Percentiles rank a stretch among this genome's conserved stretches.
Conservation (phyloP, 2,113 vertebrate species). For the Periophthalmus modestus region DNA sequence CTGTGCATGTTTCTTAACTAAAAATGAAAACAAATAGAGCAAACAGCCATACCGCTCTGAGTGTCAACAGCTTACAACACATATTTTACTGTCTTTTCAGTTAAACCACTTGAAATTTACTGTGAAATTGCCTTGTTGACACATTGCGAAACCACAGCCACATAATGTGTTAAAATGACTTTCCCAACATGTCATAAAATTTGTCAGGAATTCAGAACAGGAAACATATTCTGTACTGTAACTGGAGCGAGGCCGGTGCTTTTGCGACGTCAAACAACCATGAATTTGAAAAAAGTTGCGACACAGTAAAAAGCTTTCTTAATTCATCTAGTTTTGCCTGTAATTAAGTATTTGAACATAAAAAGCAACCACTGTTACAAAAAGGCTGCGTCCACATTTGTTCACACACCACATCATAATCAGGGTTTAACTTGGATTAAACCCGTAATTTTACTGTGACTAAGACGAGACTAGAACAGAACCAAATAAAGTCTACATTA, state of each 20-base stretch:
- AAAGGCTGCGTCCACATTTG: too few species aligned
- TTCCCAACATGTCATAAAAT: slow-evolving; percentile 5
- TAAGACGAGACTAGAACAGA: too few species aligned
- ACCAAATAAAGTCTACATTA: too few species aligned
- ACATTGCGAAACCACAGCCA: slow-evolving; percentile 22
- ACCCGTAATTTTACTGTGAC: too few species aligned
- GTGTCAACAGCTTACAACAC: slow-evolving; percentile 1
- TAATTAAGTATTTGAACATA: too few species aligned
- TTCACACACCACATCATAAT: too few species aligned
- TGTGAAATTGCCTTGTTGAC: slow-evolving; percentile 15
- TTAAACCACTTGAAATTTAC: slow-evolving; percentile 7
- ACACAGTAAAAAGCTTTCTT: neutral
- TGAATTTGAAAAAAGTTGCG: neutral
- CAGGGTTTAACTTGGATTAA: too few species aligned
- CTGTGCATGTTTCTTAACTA: neutral
- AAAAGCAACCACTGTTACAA: too few species aligned
- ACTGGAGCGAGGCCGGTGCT: neutral
- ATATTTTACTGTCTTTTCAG: slow-evolving; percentile 19
- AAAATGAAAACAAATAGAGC: neutral
- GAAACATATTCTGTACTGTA: neutral
- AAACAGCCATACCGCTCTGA: neutral
- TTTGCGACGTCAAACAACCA: neutral
- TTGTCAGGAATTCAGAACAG: neutral
- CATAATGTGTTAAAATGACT: slow-evolving; percentile 9
- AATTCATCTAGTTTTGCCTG: neutral